Conservation (phyloP, 1,140 invertebrate species). For the Drosophila auraria region DNA sequence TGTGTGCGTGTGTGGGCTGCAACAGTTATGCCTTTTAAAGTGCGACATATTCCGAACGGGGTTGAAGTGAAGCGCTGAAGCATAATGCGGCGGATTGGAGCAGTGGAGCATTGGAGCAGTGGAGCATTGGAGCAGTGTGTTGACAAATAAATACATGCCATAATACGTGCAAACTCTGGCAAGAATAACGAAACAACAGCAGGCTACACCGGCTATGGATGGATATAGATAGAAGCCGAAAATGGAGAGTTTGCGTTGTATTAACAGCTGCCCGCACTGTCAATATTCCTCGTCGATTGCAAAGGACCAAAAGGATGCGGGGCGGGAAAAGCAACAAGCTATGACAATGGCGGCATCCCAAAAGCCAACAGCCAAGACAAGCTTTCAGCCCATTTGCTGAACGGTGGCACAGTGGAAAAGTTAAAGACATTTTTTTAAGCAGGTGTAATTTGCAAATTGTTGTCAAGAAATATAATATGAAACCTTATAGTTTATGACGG, state of each 20-base stretch:
- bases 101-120: neutral
- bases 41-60: slow-evolving; percentile 6
- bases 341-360: slow-evolving; percentile 31
- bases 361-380: slow-evolving; percentile 43
- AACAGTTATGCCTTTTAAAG: slow-evolving; percentile 60
- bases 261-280: slow-evolving; percentile 66
- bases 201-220: slow-evolving; percentile 11
- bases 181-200: slow-evolving; percentile 36
- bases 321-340: slow-evolving; percentile 28
- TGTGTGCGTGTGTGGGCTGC: slow-evolving; percentile 28
- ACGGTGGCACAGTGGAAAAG: slow-evolving; percentile 9
- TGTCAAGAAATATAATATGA: too few relatives aligned
- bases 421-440: neutral
- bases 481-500: too few relatives aligned
- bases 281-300: slow-evolving; percentile 51
- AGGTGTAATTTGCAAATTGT: neutral
- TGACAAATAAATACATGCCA: slow-evolving; percentile 75
- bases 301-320: slow-evolving; percentile 13
- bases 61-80: neutral
- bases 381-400: slow-evolving; percentile 7
- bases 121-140: slow-evolving; percentile 31
- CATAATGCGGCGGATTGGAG: slow-evolving; percentile 6
- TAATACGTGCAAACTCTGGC: slow-evolving; percentile 75
- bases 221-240: slow-evolving; percentile 23
- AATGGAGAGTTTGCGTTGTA: slow-evolving; percentile 52